Base-by-base conservation (phyloP, 2,888 invertebrate species). In the Pharmacophagus antenor region DNA sequence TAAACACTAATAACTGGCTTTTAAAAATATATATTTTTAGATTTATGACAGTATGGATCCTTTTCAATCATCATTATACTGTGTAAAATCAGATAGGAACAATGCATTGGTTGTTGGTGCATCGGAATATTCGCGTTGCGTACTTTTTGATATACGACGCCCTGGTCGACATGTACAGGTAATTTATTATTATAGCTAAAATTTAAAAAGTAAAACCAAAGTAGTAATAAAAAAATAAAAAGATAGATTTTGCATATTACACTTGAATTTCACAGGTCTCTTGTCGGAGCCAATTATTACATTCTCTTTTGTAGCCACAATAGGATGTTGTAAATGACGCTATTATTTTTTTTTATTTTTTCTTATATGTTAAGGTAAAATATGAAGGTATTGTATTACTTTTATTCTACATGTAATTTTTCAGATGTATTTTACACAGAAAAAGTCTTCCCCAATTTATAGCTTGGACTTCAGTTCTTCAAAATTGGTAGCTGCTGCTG, bases 371-470 rank as follows among this genome's bases (percentile, higher is more conserved):
- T n/a, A n/a, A n/a, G n/a, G n/a, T n/a, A n/a, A n/a, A n/a, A n/a
- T n/a, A n/a, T n/a, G n/a, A n/a, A n/a, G n/a, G n/a, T n/a, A n/a
- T n/a, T n/a, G n/a, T n/a, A n/a, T 27, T 27, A 6, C 7, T 4
- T 1, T 27, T 8, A 27, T 10, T 1, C 7, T 27, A 27, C 10
- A 10, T 27, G 27, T 27, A 27, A n/a, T n/a, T 62, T 85, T 85
- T 54, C 82, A 90, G 90, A 81, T 89, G 72, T 89, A 83, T 68
- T 90, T 85, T 59, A 86, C 88, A 0, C 85, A 87, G 66, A 81
- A 76, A 55, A 80, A 75, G 59, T 62, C 77, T 0, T 89, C 88
- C 12, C 90, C 89, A 2, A 76, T 90, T 1, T 90, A 90, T 62
- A 76, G 88, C 65, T 69, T 90, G 62, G 86, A 86, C 63, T 89